Conservation (phyloP, 2,113 vertebrate genomes). For the Irena cyanogastra region DNA sequence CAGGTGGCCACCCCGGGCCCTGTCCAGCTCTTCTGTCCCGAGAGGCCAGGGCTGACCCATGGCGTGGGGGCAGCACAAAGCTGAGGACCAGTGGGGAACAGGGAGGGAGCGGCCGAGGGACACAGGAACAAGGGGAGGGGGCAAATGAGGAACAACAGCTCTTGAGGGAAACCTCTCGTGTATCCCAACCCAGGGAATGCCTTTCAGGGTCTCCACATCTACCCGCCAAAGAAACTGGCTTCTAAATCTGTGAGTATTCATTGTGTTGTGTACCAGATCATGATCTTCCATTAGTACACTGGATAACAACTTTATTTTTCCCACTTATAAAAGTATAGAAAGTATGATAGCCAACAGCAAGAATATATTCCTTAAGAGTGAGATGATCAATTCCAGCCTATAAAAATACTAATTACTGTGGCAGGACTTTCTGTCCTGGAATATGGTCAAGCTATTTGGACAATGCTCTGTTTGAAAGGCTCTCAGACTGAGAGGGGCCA, state of each 20-base stretch:
- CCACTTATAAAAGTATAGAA: neutral
- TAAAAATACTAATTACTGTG: neutral
- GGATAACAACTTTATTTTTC: neutral
- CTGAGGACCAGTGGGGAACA: no score
- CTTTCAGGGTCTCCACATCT: no score
- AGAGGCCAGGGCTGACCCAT: no score
- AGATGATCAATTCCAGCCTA: neutral
- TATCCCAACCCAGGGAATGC: no score
- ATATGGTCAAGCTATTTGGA: neutral
- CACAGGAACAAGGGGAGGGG: no score
- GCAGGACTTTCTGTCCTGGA: neutral
- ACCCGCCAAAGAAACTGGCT: neutral
- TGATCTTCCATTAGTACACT: neutral
- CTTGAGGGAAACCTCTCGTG: no score
- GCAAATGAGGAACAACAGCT: no score
- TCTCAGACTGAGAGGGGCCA: rapidly evolving
- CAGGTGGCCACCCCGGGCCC: no score
- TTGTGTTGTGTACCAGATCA: neutral
- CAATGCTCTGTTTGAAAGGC: neutral
- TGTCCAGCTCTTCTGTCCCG: no score
- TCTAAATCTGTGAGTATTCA: neutral
- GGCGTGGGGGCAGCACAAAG: no score
- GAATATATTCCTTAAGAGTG: neutral
- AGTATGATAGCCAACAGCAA: neutral
- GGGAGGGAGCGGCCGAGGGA: no score